phyloP scores from a whole-genome alignment of 2,797 vertebrate genomes.

The Labroides dimidiatus region DNA sequence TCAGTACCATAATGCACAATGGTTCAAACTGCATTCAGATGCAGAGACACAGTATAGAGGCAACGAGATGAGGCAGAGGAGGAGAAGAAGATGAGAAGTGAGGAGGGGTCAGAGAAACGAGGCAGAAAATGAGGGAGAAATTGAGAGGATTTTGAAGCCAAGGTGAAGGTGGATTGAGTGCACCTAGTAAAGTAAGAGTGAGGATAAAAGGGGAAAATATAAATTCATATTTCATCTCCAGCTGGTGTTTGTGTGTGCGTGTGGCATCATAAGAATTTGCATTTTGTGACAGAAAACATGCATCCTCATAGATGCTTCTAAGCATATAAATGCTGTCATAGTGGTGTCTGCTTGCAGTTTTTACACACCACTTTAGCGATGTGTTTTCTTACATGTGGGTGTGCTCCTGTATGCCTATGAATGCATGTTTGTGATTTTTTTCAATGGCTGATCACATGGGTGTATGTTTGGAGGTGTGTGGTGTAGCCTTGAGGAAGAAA shows the following conservation, averaged over 20 bases:
- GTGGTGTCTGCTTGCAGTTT: neutral
- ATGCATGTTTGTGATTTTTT: neutral
- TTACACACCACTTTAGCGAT: neutral
- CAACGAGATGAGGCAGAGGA: constrained; percentile 1
- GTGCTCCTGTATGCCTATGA: neutral
- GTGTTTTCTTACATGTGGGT: constrained; percentile 1
- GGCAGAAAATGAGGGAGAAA: constrained; percentile 44
- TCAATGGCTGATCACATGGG: neutral
- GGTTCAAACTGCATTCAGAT: constrained; percentile 37
- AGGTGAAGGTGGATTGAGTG: constrained; percentile 46
- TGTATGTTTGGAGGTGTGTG: constrained; percentile 10
- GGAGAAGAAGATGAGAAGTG: constrained; percentile 3
- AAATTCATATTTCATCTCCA: constrained; percentile 60
- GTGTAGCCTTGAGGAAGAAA: constrained; percentile 53
- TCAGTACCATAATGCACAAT: constrained; percentile 31
- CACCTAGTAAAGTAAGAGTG: neutral
- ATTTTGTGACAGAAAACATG: neutral
- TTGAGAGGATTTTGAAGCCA: constrained; percentile 47
- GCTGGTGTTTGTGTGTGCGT: constrained; percentile 7
- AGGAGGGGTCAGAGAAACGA: constrained; percentile 43
- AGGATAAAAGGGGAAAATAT: constrained; percentile 25
- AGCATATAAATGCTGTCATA: neutral
- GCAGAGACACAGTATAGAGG: constrained; percentile 30
- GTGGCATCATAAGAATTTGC: constrained; percentile 16
- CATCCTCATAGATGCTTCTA: neutral